phyloP scores from a whole-genome alignment of 2,888 invertebrate species.

The Dynastes hyllus region DNA sequence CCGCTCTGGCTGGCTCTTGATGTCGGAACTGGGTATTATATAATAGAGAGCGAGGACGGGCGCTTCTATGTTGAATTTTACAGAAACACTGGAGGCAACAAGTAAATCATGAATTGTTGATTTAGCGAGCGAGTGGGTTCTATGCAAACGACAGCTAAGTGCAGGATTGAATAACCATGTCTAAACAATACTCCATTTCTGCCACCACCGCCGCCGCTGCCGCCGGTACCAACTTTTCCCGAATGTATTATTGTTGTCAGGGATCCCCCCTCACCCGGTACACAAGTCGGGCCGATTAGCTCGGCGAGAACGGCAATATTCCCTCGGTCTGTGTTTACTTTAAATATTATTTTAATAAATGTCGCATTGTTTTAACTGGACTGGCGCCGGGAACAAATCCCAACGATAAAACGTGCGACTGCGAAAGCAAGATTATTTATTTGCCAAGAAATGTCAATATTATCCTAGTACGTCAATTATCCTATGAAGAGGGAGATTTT shows the following conservation, averaged over 20 bases:
- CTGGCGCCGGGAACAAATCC: slow-evolving; percentile 33
- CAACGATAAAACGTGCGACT: slow-evolving; percentile 25
- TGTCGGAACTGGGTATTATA: slow-evolving; percentile 21
- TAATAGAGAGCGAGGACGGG: slow-evolving; percentile 25
- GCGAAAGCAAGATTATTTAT: slow-evolving; percentile 33
- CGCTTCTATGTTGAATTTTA: slow-evolving; percentile 45
- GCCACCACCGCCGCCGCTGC: slow-evolving; percentile 32
- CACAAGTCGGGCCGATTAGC: slow-evolving; percentile 35
- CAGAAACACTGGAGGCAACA: slow-evolving; percentile 60
- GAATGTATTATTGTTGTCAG: slow-evolving; percentile 48
- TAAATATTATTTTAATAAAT: slow-evolving; percentile 52
- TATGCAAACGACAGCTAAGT: slow-evolving; percentile 65
- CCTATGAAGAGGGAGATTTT: slow-evolving; percentile 6
- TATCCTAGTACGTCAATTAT: slow-evolving; percentile 17
- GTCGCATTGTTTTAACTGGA: slow-evolving; percentile 35
- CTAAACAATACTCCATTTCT: slow-evolving; percentile 62
- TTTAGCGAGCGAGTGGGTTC: slow-evolving; percentile 59
- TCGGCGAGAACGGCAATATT: slow-evolving; percentile 17
- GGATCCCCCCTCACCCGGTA: neutral
- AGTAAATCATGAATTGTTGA: slow-evolving; percentile 64
- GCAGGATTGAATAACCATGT: slow-evolving; percentile 64
- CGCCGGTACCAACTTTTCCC: slow-evolving; percentile 42
- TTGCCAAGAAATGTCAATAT: slow-evolving; percentile 21
- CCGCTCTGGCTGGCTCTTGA: slow-evolving; percentile 23
- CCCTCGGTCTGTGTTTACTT: slow-evolving; percentile 43